phyloP scores from a whole-genome alignment of 2,113 vertebrate species.

The Chaetura pelagica region DNA sequence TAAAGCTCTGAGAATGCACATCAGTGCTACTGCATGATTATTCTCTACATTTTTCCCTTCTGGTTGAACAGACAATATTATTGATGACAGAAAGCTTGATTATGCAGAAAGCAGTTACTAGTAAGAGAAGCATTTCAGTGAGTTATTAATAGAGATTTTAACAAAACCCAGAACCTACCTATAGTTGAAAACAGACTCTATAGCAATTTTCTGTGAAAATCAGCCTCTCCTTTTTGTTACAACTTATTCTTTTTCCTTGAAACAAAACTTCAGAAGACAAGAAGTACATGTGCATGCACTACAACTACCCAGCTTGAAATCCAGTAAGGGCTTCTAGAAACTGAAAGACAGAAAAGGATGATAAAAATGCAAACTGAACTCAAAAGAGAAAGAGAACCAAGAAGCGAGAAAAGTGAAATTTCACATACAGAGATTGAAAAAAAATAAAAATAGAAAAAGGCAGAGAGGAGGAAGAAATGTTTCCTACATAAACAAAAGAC shows the following conservation, averaged over 20 bases:
- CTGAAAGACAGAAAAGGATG: background rate
- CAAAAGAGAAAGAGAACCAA: background rate
- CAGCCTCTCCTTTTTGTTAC: background rate
- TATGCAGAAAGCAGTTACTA: background rate
- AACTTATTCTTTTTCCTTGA: background rate
- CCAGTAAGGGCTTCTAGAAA: background rate
- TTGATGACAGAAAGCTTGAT: background rate
- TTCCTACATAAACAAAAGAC: background rate
- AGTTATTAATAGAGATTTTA: background rate
- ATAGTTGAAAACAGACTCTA: background rate
- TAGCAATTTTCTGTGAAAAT: background rate
- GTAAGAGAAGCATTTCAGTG: background rate
- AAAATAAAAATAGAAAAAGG: background rate
- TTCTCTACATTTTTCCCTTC: background rate
- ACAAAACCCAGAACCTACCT: background rate
- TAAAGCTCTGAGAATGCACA: background rate
- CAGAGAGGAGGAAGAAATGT: background rate
- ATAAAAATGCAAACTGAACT: background rate
- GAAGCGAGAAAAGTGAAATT: background rate
- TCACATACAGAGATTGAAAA: background rate
- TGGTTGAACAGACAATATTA: background rate
- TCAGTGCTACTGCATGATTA: background rate
- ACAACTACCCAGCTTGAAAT: background rate
- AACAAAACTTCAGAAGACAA: background rate
- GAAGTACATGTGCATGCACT: accelerated